These are phyloP conservation scores for Cerastis leucographa DNA, from an alignment of 2,888 invertebrate species.

Conservation along the genomic window DNA sequence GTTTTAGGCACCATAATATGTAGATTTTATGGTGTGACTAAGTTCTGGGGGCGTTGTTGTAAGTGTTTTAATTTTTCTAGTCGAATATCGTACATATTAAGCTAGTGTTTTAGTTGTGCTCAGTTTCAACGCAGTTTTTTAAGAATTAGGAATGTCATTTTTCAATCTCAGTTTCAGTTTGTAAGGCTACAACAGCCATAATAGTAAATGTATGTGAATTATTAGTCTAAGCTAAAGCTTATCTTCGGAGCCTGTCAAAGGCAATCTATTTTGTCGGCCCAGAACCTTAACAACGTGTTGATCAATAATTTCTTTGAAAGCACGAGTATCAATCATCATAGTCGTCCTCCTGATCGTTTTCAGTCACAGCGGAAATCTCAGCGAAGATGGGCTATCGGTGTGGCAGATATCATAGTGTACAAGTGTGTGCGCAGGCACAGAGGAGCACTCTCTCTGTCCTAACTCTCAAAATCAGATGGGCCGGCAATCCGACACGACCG, in stretches of 20 bases:
- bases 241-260: not conserved
- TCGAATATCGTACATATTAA: not conserved
- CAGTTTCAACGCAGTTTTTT: not conserved
- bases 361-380: not conserved
- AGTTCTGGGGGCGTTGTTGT: not conserved
- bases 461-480: not conserved
- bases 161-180: too few species aligned
- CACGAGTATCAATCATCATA: not conserved
- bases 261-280: not conserved
- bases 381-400: not conserved
- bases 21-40: conserved; percentile 20
- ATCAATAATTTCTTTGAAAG: not conserved
- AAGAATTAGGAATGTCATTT: not conserved
- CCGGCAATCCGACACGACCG: not conserved
- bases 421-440: not conserved
- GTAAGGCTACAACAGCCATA: not conserved
- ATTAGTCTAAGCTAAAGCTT: too few species aligned
- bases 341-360: not conserved
- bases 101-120: not conserved
- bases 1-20: conserved; percentile 25
- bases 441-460: not conserved
- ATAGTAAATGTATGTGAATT: not conserved
- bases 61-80: not conserved
- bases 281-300: not conserved
- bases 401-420: not conserved